Evolutionary conservation across 1,140 invertebrate genomes (phyloP).

Genomic region (Psilanteris sp.): DNA sequence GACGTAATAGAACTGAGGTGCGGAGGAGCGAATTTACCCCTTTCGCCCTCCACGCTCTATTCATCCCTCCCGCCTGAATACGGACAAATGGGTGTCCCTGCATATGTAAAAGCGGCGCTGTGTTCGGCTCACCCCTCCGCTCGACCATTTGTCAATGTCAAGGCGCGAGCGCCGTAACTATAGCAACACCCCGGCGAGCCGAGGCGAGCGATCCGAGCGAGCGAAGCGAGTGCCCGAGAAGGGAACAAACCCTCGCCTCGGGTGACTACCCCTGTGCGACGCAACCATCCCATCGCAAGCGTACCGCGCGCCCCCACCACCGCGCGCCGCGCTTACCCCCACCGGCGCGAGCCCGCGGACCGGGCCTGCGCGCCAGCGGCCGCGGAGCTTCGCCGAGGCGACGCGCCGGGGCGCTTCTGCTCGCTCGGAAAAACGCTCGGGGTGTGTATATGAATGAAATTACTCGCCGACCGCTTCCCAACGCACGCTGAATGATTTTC

Average conservation of each 20-base stretch:
- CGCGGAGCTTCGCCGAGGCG: slow-evolving; percentile 30
- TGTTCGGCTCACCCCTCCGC: slow-evolving; percentile 79
- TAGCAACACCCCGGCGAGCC: slow-evolving; percentile 76
- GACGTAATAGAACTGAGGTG: slow-evolving; percentile 53
- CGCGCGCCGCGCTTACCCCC: slow-evolving; percentile 23
- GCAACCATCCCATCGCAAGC: slow-evolving; percentile 63
- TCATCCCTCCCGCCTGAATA: slow-evolving; percentile 59
- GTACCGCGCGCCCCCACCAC: slow-evolving; percentile 27
- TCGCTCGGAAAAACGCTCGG: slow-evolving; percentile 51
- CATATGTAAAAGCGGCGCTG: slow-evolving; percentile 80
- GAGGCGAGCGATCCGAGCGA: slow-evolving; percentile 68
- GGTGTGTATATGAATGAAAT: slow-evolving; percentile 62
- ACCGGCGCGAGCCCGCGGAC: slow-evolving; percentile 24
- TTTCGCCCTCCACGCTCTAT: slow-evolving; percentile 50
- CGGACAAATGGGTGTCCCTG: slow-evolving; percentile 81
- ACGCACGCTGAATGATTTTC: slow-evolving; percentile 44
- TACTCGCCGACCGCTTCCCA: slow-evolving; percentile 34
- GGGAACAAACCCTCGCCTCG: slow-evolving; percentile 68
- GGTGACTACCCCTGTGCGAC: slow-evolving; percentile 68
- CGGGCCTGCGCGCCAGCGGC: slow-evolving; percentile 31
- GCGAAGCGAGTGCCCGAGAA: slow-evolving; percentile 66
- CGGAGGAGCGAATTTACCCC: slow-evolving; percentile 58
- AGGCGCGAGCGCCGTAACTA: slow-evolving; percentile 80
- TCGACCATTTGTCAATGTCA: slow-evolving; percentile 80
- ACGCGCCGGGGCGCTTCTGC: slow-evolving; percentile 56